Conservation (phyloP, 2,797 vertebrate genomes). For the Limnodromus scolopaceus region DNA sequence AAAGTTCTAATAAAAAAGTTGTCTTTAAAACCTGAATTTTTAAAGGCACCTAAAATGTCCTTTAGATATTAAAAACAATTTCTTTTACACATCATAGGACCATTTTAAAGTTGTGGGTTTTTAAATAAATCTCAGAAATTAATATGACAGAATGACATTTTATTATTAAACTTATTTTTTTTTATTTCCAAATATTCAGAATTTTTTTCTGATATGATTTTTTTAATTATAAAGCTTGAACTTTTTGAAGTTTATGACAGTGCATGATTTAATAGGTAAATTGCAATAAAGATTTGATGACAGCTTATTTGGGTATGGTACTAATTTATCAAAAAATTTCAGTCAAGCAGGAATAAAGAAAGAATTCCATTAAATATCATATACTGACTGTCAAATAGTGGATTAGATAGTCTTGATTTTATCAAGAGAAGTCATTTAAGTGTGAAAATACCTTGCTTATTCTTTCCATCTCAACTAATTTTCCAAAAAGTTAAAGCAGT, state of each 20-base stretch:
- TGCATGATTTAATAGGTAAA: background rate
- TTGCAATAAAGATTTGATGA: background rate
- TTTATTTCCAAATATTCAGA: background rate
- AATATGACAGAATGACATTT: background rate
- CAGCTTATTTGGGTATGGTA: background rate
- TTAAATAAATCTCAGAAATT: background rate
- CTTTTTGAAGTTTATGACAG: background rate
- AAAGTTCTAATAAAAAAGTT: background rate
- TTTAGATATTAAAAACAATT: background rate
- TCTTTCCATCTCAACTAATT: background rate
- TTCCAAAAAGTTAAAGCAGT: background rate
- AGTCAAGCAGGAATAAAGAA: background rate
- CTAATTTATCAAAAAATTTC: background rate
- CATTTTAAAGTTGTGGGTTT: background rate
- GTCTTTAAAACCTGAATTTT: background rate
- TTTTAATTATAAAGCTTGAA: background rate
- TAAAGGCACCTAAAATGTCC: background rate
- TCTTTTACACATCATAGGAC: background rate
- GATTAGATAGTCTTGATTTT: background rate
- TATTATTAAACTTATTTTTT: background rate
- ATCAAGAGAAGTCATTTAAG: background rate
- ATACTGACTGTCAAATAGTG: background rate
- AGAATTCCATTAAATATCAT: background rate
- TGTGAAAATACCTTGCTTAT: background rate
- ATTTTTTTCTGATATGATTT: background rate